Evolutionary conservation across 2,113 vertebrate species (phyloP).

Genomic region (Drymodes brunneopygia): DNA sequence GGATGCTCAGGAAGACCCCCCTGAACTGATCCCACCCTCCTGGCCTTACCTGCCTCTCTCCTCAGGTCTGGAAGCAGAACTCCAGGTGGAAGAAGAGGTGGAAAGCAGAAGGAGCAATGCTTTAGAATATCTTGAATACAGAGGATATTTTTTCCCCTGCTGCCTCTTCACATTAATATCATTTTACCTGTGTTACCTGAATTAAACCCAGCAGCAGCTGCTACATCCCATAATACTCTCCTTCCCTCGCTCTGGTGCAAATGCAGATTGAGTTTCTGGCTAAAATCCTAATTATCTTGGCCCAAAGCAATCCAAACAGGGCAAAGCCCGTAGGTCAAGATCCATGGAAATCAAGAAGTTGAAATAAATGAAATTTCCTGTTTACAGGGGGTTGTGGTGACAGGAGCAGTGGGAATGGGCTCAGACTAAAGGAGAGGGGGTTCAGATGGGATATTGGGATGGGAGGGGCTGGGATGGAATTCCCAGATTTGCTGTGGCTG

Average conservation of each 20-base stretch:
- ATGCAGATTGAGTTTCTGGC: neutral
- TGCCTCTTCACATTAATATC: neutral
- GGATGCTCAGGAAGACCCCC: neutral
- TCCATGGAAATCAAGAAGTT: neutral
- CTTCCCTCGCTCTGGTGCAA: neutral
- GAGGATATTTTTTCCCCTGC: neutral
- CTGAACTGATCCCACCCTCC: neutral
- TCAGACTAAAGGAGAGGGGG: too few species aligned
- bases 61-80: neutral
- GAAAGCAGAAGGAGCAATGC: neutral
- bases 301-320: neutral
- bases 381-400: accelerated
- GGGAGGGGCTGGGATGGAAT: neutral
- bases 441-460: neutral
- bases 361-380: neutral
- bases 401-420: neutral
- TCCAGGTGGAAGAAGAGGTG: neutral
- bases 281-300: neutral
- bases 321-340: neutral
- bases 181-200: neutral
- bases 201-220: neutral
- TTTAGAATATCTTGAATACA: neutral
- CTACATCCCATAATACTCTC: neutral
- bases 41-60: neutral
- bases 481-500: neutral